Percentiles rank a stretch among this genome's conserved stretches.
phyloP scores from a whole-genome alignment of 2,113 vertebrate genomes.

The Apodemus speciosus region DNA sequence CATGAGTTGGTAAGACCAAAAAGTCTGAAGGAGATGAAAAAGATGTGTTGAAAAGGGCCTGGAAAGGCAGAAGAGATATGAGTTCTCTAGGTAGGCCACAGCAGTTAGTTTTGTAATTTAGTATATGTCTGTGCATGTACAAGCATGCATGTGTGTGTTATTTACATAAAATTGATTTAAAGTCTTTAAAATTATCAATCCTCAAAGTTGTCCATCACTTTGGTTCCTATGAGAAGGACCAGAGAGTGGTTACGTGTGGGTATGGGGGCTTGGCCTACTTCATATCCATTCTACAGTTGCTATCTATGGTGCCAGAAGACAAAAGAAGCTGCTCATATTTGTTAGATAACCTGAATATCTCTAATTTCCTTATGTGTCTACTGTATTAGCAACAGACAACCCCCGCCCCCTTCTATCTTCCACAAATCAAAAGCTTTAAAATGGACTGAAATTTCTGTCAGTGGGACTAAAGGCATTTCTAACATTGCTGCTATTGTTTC shows the following conservation, averaged over 20 bases:
- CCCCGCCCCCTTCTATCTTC: not conserved
- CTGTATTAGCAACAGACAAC: not conserved
- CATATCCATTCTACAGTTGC: not conserved
- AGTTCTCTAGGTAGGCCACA: not conserved
- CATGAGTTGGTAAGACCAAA: not conserved
- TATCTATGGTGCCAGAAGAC: not conserved
- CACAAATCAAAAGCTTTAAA: not conserved
- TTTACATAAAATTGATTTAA: not conserved
- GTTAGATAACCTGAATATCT: not conserved
- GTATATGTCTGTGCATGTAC: not conserved
- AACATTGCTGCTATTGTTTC: not conserved
- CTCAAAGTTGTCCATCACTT: not conserved
- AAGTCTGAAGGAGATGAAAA: not conserved
- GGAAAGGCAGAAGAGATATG: not conserved
- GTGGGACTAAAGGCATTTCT: not conserved
- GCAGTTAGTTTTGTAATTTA: not conserved
- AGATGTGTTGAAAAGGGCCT: not conserved
- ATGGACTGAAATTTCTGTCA: not conserved
- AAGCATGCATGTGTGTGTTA: not conserved
- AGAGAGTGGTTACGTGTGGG: not conserved
- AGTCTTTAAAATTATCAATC: not conserved
- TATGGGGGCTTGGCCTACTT: not conserved
- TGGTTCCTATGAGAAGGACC: not conserved
- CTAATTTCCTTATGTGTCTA: not conserved
- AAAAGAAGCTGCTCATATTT: not conserved